Base-by-base conservation (phyloP, 2,888 invertebrate species). In the Stenichneumon culpator region DNA sequence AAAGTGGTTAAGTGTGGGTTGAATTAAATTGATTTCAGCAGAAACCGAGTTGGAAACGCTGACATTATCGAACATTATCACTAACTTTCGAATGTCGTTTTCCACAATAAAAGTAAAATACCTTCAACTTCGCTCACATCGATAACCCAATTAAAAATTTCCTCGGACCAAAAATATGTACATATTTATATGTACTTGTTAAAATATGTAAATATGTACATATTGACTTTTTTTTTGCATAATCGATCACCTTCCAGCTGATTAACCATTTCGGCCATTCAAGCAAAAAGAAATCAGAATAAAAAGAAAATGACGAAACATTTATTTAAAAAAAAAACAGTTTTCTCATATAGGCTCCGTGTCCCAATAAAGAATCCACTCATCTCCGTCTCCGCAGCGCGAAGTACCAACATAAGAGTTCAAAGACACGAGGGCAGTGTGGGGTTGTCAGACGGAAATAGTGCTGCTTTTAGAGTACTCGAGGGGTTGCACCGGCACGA, bases 401-500 rank as follows among this genome's bases (percentile, higher is more conserved):
- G 25, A 47, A 68, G 19, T 57, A 25, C 57, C 39, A 36, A 67
- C 75, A 72, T 19, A 70, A 82, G 82, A 67, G 84, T 82, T 85
- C 82, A 79, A 63, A 69, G 67, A 70, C 82, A 73, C 44, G 14
- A 63, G 44, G 14, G 22, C 54, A 11, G 25, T 57, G 19, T 11
- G 6, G 2, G 16, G 6, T 44, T 65, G 70, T 67, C 22, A 22
- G 50, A 4, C 79, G 85, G 85, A 82, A 82, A 79, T 79, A 19
- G 65, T 22, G 22, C 25, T 68, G 67, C 79, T 79, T 73, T 82
- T 70, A 82, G 79, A 68, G 16, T 65, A 22, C 67, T 54, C 19
- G 36, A n/a, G 39, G 19, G 68, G 22, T 69, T 39, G 54, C 28
- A 19, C 16, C 44, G 6, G 36, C 1, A 19, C n/a, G 52, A 11